These are phyloP conservation scores for Temnothorax rugatulus DNA, from an alignment of 2,888 invertebrate species.

Conservation along the genomic window DNA sequence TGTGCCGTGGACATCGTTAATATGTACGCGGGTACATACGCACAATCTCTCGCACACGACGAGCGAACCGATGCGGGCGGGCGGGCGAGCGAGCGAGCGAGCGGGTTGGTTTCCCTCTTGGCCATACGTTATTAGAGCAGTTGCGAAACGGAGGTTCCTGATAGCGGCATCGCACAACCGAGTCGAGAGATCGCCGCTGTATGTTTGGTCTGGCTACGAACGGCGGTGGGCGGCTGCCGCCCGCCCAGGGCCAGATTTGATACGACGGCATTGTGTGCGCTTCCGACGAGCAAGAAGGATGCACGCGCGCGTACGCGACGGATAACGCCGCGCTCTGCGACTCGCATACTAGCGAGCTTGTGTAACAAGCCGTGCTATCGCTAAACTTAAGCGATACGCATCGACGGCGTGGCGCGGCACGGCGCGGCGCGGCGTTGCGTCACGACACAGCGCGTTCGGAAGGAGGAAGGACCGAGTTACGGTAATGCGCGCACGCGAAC, in stretches of 20 bases:
- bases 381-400: conserved; percentile 21
- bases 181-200: conserved; percentile 14
- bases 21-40: conserved; percentile 56
- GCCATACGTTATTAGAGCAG: conserved; percentile 79
- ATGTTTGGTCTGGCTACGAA: conserved; percentile 66
- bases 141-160: conserved; percentile 78
- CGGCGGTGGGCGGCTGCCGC: conserved; percentile 42
- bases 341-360: conserved; percentile 10
- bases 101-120: conserved; percentile 43
- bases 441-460: conserved; percentile 2
- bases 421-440: background rate
- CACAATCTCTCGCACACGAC: conserved; percentile 42
- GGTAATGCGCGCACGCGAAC: conserved; percentile 13
- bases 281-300: conserved; percentile 66
- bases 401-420: conserved; percentile 1
- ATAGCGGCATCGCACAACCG: conserved; percentile 69
- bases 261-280: conserved; percentile 60
- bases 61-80: conserved; percentile 16
- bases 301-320: conserved; percentile 42
- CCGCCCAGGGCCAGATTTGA: conserved; percentile 63
- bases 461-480: background rate
- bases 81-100: background rate
- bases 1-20: conserved; percentile 66
- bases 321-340: conserved; percentile 47
- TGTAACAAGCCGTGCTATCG: conserved; percentile 57